Evolutionary conservation across 2,888 invertebrate species (phyloP), one percentile per base, ranked within the genome.

Genomic region (Agonopterix alstromeriana): DNA sequence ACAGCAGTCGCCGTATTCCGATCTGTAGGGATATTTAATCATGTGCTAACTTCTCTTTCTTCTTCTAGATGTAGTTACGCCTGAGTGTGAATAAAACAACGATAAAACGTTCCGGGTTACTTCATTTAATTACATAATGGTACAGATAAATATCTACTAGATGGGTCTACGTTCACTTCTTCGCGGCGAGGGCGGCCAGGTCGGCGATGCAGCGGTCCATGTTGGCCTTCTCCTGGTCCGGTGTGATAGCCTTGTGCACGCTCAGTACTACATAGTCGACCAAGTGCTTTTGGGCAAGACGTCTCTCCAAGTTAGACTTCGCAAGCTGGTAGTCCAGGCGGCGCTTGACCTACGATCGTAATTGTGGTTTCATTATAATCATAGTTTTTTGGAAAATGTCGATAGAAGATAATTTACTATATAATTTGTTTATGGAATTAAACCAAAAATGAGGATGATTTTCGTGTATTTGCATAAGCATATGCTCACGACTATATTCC

Each of bases 271-370:
- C 95, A 96, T 97, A 99, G 80, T 96, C 93, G 27, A 97, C 96
- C 94, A 98, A 94, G 82, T 98, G 95, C 79, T 94, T 96, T 83
- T 98, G 98, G 61, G 94, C 91, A 54, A 98, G 91, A 61, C 95
- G 94, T 44, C 95, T 93, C 71, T 97, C 95, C 48, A 97, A 87
- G 63, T 92, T 93, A 61, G 94, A 91, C 67, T 94, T 92, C 79
- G 98, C 97, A 4, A 97, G 91, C 86, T 99, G 97, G 85, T 96
- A 99, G 84, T 99, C 98, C 65, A 97, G 89, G 46, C 96, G 93
- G 58, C 92, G 93, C 81, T 96, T 97, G 5, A 96, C 94, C 94
- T 94, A 70, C 9, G 78, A 61, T 27, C 1, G 27, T 27, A 27
- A 27, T 27, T 5, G 27, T 27, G 27, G 27, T 27, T 27, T 27